A percentile compares a stretch with the other conserved stretches of the same genome.
phyloP scores from a whole-genome alignment of 1,140 invertebrate species.

The Ctenoplectra terminalis region DNA sequence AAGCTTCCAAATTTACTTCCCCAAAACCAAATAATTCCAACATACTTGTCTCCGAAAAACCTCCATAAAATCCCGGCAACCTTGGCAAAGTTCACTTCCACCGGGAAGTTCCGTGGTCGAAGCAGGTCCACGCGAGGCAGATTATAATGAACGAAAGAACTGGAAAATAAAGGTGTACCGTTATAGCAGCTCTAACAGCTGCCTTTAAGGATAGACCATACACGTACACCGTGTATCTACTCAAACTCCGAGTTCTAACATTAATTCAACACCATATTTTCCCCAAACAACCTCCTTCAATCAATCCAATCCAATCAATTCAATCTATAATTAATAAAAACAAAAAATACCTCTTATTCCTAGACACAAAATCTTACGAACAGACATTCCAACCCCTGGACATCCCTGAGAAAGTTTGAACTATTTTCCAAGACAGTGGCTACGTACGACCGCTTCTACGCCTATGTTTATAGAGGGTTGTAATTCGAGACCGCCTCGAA shows the following conservation, averaged over 20 bases:
- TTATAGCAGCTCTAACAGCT: slow-evolving; percentile 36
- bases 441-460: slow-evolving; percentile 56
- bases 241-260: too few species aligned
- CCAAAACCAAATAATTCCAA: too few species aligned
- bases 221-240: neutral
- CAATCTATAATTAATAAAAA: too few species aligned
- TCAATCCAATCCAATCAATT: too few species aligned
- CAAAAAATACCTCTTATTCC: too few species aligned
- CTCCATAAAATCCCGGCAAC: neutral
- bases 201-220: neutral
- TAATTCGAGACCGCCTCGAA: slow-evolving; percentile 74
- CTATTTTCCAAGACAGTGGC: slow-evolving; percentile 1
- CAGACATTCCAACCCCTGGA: too few species aligned
- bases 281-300: too few species aligned
- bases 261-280: too few species aligned
- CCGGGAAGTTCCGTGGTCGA: too few species aligned
- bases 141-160: slow-evolving; percentile 34
- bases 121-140: slow-evolving; percentile 5
- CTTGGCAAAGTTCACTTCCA: neutral
- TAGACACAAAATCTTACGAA: too few species aligned
- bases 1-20: too few species aligned
- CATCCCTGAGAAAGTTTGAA: neutral
- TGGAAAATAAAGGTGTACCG: slow-evolving; percentile 42
- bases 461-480: slow-evolving; percentile 75
- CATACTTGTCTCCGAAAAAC: too few species aligned